Evolutionary conservation across 2,113 vertebrate genomes (phyloP), one percentile per base, ranked within the genome.

Genomic region (Menura novaehollandiae): DNA sequence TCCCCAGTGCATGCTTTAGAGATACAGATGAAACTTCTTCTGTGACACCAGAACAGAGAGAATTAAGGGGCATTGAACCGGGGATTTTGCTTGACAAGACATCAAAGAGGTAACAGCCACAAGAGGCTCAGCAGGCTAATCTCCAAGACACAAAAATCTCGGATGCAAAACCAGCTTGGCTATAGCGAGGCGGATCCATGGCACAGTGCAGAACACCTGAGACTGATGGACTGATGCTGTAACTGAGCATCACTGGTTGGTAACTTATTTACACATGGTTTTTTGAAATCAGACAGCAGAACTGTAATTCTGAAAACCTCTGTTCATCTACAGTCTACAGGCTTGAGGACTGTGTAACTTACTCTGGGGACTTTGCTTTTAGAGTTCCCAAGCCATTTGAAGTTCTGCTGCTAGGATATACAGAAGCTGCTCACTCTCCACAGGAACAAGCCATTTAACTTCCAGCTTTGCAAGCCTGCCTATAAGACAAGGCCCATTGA

Each of bases 131-230:
- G 67, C 27, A 90, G 41, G 53, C 46, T 78, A 30, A 80, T 77
- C 68, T 71, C 32, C 43, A 62, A 71, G 39, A 77, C 33, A 69
- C 68, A 87, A 41, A 47, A 93, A 67, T 19, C n/a, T 21, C 37
- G 67, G 51, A 81, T 21, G 44, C 10, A 81, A 53, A 84, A 77
- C 2, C 1, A 10, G 55, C 43, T 69, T 46, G 55, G 33, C 55
- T 28, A 18, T 6, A 66, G 41, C 0, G 0, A 66, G 43, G 77
- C 1, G 0, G 32, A 87, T 55, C 28, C 41, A 32, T 11, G 21
- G 51, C 66, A 63, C 26, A 47, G 85, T 6, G 44, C 59, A 87
- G 66, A 84, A 51, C 64, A 87, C 46, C 43, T 33, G 68, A 87
- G 51, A 81, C 44, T 33, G 67, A 72, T 0, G 46, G 62, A 85